A percentile compares a stretch with the other conserved stretches of the same genome.
phyloP scores from a whole-genome alignment of 2,113 vertebrate genomes.

The Phrynocephalus versicolor region DNA sequence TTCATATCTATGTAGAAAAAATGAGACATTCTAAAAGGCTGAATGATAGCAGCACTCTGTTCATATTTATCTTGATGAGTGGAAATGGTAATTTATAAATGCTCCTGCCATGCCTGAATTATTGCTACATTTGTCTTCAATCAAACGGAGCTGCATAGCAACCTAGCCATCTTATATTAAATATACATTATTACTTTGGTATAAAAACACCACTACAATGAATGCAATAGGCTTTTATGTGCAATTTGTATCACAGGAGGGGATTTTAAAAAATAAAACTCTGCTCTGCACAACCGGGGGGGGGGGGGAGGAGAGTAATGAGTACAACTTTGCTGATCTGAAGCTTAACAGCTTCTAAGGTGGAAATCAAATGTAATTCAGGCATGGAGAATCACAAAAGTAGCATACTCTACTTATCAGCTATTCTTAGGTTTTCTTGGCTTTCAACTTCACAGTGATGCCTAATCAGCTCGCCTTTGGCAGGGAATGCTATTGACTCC shows the following conservation, averaged over 20 bases:
- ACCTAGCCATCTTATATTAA: slow-evolving; percentile 8
- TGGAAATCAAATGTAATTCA: slow-evolving; percentile 11
- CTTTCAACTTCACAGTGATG: not conserved
- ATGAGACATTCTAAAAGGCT: not conserved
- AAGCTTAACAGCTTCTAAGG: not conserved
- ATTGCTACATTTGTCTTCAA: slow-evolving; percentile 26
- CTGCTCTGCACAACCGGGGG: slow-evolving; percentile 7
- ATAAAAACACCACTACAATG: slow-evolving; percentile 30
- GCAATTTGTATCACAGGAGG: slow-evolving; percentile 10
- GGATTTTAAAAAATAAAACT: slow-evolving; percentile 28
- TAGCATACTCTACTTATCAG: not conserved
- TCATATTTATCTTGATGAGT: slow-evolving; percentile 14
- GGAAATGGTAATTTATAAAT: slow-evolving; percentile 37
- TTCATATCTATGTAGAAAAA: not conserved
- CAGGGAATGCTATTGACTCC: too few relatives aligned
- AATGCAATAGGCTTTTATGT: not conserved
- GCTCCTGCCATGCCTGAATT: slow-evolving; percentile 21
- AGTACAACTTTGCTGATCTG: slow-evolving; percentile 4
- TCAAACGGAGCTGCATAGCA: slow-evolving; percentile 25
- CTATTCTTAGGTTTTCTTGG: not conserved
- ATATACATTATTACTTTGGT: slow-evolving; percentile 36
- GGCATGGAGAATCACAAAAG: slow-evolving; percentile 27
- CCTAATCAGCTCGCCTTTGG: not conserved
- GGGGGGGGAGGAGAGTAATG: slow-evolving; percentile 8
- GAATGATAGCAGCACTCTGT: not conserved